Base-by-base conservation (phyloP, 2,113 vertebrate genomes). In the Eupsittula cactorum region DNA sequence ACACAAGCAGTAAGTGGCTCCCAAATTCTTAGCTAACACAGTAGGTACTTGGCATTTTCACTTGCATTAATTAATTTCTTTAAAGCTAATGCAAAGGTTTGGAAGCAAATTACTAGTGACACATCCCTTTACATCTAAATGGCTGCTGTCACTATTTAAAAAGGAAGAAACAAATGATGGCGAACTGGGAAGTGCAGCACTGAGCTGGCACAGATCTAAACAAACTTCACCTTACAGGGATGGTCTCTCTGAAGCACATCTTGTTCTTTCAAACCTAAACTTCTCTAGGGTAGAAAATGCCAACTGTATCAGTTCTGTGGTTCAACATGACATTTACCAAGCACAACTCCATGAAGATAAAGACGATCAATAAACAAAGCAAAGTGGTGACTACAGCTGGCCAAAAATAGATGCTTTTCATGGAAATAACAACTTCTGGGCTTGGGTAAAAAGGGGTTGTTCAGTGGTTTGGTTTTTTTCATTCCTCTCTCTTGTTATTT, bases 281-380 rank as follows among this genome's bases (percentile, higher is more conserved):
- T 92, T 79, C 94, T 84, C 84, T 35, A 17, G 94, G 86, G 77
- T 84, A 84, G 82, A 60, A 94, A 95, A 96, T 82, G 86, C 81
- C 92, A 95, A 16, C 64, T 78, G 35, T 70, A 70, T 75, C 2
- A 1, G 33, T 63, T 71, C 83, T 64, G 62, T 41, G 77, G 28
- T 75, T 95, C 83, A 55, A 47, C 29, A 7, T 73, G 94, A 97
- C 89, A 91, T 97, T 95, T 96, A 93, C 76, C 73, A 67, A 92
- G 86, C 65, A 82, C 37, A 29, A 44, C 28, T 39, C 55, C 69
- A 91, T 11, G 68, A 68, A 79, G 81, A 44, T 31, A 82, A 82
- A 78, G 59, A 64, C 52, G 80, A 93, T 93, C 83, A 69, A 92
- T 87, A 93, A 93, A 82, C 63, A 93, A 75, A 91, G 44, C 4